Evolutionary conservation across 2,888 invertebrate species (phyloP).

Genomic region (Mechanitis messenoides): DNA sequence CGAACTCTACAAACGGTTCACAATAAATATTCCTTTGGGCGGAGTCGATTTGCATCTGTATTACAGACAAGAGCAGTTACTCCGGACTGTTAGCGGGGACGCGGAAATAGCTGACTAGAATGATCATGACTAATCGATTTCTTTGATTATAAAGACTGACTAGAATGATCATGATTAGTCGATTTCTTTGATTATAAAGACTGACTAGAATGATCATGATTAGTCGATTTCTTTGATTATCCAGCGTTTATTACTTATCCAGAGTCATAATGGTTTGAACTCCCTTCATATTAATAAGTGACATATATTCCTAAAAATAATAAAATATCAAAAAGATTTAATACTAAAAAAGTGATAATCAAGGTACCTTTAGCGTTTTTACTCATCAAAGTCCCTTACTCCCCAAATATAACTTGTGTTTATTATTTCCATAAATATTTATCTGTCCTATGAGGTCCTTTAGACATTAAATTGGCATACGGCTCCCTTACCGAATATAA

Average conservation of each 20-base stretch:
- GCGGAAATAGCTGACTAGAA: conserved; percentile 17
- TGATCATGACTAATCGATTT: conserved; percentile 18
- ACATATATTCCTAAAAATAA: neutral
- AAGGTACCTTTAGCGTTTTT: neutral
- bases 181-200: neutral
- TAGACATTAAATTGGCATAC: conserved; percentile 12
- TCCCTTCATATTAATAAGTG: too few species aligned
- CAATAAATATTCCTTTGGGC: conserved; percentile 47
- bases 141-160: neutral
- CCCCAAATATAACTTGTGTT: conserved; percentile 3
- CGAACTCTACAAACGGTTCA: conserved; percentile 33
- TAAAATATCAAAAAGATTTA: neutral
- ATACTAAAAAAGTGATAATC: neutral
- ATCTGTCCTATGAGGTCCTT: conserved; percentile 15
- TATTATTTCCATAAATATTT: conserved; percentile 17
- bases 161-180: neutral
- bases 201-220: neutral
- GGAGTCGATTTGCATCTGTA: conserved; percentile 47
- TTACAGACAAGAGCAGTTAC: conserved; percentile 38
- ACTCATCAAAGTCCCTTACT: neutral
- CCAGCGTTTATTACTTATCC: neutral
- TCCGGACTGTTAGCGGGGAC: conserved; percentile 17
- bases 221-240: neutral
- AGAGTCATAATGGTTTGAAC: too few species aligned
- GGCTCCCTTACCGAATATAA: conserved; percentile 14